These are phyloP conservation scores for Suillia variegata DNA, from an alignment of 2,888 invertebrate genomes.

Conservation along the genomic window DNA sequence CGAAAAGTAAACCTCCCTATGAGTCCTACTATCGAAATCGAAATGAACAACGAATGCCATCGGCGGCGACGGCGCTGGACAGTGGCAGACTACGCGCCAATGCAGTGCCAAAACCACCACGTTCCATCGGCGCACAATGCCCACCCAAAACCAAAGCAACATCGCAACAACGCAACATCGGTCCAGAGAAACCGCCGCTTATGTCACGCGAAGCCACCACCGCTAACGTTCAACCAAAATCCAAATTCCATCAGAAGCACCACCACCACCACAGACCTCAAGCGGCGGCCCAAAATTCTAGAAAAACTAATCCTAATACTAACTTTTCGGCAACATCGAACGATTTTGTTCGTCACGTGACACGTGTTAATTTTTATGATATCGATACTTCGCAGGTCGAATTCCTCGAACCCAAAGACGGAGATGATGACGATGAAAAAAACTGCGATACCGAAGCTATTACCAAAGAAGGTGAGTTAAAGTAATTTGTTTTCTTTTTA, in stretches of 20 bases:
- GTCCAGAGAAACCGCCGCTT: too few relatives aligned
- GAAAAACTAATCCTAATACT: too few relatives aligned
- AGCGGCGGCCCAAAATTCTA: too few relatives aligned
- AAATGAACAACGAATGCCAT: background rate
- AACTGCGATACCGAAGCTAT: slow-evolving; percentile 79
- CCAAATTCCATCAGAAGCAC: too few relatives aligned
- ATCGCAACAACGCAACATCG: slow-evolving; percentile 15
- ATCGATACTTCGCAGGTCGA: slow-evolving; percentile 64
- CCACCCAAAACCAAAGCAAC: slow-evolving; percentile 1
- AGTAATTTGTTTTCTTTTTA: too few relatives aligned
- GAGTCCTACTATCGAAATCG: slow-evolving; percentile 27
- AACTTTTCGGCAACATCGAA: slow-evolving; percentile 43
- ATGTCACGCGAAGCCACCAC: slow-evolving; percentile 23
- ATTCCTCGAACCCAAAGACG: slow-evolving; percentile 66
- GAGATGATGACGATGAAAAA: slow-evolving; percentile 63
- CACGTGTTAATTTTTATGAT: slow-evolving; percentile 63
- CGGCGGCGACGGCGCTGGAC: too few relatives aligned
- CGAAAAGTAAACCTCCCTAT: slow-evolving; percentile 41
- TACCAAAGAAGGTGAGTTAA: slow-evolving; percentile 85
- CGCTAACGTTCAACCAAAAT: background rate
- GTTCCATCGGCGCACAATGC: slow-evolving; percentile 36
- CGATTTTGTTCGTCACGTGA: slow-evolving; percentile 61
- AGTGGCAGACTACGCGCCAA: slow-evolving; percentile 33
- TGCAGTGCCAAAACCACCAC: slow-evolving; percentile 57
- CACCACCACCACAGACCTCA: too few relatives aligned